Conservation (phyloP, 2,113 vertebrate species). For the Crotalus helleri region DNA sequence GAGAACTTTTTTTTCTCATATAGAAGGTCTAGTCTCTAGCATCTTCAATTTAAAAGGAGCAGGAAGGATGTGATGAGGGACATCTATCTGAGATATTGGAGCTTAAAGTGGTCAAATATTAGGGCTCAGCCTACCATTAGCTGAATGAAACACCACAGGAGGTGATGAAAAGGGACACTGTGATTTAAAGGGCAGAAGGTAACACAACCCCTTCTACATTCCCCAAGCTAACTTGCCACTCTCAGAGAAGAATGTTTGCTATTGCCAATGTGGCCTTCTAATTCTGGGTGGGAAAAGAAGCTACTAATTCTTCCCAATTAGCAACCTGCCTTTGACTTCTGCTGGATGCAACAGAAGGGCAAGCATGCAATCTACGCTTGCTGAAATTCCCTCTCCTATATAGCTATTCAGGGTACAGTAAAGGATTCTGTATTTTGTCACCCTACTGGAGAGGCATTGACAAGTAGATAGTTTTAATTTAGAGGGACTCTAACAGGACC, state of each 20-base stretch:
- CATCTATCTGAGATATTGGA: neutral
- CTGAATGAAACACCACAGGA: neutral
- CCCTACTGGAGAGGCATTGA: neutral
- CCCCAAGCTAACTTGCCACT: neutral
- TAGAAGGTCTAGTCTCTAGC: neutral
- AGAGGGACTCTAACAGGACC: neutral
- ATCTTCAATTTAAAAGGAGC: neutral
- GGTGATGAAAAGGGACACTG: neutral
- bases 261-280: neutral
- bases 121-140: neutral
- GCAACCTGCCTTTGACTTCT: neutral
- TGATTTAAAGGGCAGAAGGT: neutral
- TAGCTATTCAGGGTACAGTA: neutral
- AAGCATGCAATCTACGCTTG: neutral
- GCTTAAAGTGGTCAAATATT: neutral
- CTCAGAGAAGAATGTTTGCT: neutral
- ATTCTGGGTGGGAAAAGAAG: neutral
- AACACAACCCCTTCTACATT: neutral
- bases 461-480: neutral
- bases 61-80: neutral
- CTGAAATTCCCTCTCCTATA: neutral
- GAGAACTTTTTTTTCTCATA: neutral
- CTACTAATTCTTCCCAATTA: neutral
- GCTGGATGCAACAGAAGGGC: neutral
- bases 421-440: neutral